These are phyloP conservation scores for Mormyrus iriodes DNA, from an alignment of 2,113 vertebrate genomes.

Conservation along the genomic window DNA sequence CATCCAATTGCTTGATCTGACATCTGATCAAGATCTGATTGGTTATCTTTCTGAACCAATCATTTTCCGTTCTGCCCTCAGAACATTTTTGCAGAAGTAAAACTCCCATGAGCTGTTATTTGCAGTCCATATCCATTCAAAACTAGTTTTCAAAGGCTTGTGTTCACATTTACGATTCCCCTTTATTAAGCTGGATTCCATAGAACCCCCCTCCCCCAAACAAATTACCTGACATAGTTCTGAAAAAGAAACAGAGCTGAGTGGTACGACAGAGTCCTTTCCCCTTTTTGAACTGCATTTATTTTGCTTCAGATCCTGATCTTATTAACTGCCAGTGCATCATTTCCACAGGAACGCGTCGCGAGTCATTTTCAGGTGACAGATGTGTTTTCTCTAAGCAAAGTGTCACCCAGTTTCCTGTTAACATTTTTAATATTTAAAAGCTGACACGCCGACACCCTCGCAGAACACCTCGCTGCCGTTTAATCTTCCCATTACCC, in stretches of 20 bases:
- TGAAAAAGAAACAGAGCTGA: neutral
- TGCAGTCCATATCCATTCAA: neutral
- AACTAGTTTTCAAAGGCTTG: neutral
- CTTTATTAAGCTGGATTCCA: neutral
- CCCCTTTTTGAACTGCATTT: neutral
- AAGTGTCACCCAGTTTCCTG: conserved; percentile 46
- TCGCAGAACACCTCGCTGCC: conserved; percentile 47
- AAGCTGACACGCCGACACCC: conserved; percentile 53
- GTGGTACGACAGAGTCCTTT: neutral
- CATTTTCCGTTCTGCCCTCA: neutral
- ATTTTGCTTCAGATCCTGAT: neutral
- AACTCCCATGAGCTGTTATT: neutral
- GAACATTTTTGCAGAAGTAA: neutral
- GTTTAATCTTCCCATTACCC: conserved; percentile 65
- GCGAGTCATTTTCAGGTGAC: conserved; percentile 53
- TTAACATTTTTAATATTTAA: conserved; percentile 66
- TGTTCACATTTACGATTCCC: neutral
- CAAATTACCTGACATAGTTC: neutral
- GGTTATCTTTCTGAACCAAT: neutral
- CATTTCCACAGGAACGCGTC: conserved; percentile 35
- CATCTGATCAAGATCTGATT: neutral
- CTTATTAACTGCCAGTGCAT: conserved; percentile 31
- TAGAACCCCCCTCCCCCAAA: neutral
- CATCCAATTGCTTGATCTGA: neutral
- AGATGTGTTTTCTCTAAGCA: conserved; percentile 54